Conservation (phyloP, 2,888 invertebrate genomes). For the Nudaria mundana region DNA sequence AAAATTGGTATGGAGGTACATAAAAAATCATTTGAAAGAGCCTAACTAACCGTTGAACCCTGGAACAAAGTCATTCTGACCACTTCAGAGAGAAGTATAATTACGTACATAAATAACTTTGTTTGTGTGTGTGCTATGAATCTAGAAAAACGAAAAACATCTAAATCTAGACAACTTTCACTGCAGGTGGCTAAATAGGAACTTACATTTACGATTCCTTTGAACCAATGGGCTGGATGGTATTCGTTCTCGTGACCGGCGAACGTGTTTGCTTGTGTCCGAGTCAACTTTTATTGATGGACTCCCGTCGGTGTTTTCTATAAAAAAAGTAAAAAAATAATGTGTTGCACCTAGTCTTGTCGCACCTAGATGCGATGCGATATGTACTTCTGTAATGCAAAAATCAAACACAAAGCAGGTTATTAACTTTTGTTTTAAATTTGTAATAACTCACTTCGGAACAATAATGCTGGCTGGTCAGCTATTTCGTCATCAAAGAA, state of each 20-base stretch:
- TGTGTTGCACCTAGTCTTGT: too few species aligned
- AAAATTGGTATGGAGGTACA: too few species aligned
- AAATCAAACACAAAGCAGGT: background rate
- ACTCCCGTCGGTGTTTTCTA: constrained; percentile 71
- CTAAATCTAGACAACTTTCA: too few species aligned
- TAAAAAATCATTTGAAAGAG: too few species aligned
- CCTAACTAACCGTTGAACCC: too few species aligned
- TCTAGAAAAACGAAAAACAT: too few species aligned
- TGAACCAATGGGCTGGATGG: constrained; percentile 68
- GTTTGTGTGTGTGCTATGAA: too few species aligned
- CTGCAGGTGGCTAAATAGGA: background rate
- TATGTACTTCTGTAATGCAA: too few species aligned
- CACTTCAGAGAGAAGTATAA: too few species aligned
- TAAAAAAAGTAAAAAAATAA: constrained; percentile 4
- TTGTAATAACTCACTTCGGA: constrained; percentile 82
- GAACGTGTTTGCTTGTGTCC: constrained; percentile 58
- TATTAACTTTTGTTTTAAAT: background rate
- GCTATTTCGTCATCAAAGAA: constrained; percentile 95
- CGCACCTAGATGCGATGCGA: too few species aligned
- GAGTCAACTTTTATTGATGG: constrained; percentile 65
- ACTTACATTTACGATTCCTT: constrained; percentile 69
- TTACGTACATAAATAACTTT: too few species aligned
- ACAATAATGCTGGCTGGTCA: constrained; percentile 92
- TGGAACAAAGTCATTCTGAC: too few species aligned
- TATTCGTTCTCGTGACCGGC: constrained; percentile 67